Base-by-base conservation (phyloP, 2,797 vertebrate species). In the Gallinago solitaria region DNA sequence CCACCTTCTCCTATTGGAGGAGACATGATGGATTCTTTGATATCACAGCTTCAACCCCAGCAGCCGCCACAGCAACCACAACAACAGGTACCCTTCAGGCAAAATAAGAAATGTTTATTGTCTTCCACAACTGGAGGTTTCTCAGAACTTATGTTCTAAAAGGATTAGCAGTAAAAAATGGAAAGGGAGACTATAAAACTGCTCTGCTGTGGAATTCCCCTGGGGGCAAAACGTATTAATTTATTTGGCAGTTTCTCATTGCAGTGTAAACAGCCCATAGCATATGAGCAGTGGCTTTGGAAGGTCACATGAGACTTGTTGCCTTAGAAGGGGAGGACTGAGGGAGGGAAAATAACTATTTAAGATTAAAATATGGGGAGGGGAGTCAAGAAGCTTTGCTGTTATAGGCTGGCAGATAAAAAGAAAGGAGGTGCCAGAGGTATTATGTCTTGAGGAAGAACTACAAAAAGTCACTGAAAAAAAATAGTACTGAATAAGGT, bases 1-100 rank as follows among this genome's bases (percentile, higher is more conserved):
- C 99, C 99, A 5, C 99, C 99, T 37, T 99, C 99, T 77, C 99
- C 99, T 28, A 99, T 99, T 53, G 99, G 99, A 47, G 99, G 98
- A 11, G 99, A 99, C 75, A 97, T 99, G 98, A 99, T 99, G 98
- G 99, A 99, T 96, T 99, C 97, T 79, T 98, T 99, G 95, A 98
- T 99, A 95, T 99, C 98, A 33, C 99, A 99, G 71, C 97, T 99
- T 80, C 99, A 99, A 70, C 95, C 98, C n/a, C 98, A 98, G 83
- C 98, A 97, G 64, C 97, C 97, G 60, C 93, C 97, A 0, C 98
- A 98, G 93, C 98, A 98, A 33, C 78, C 91, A 47, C 97, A 96
- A 45, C 97, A 97, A 83, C 98, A 98, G 98, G 98, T 98, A 97
- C 82, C 67, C 57, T 90, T 28, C 89, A 76, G 78, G 83, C 89